Base-by-base conservation (phyloP, 1,140 invertebrate species). In the Trachymyrmex septentrionalis region DNA sequence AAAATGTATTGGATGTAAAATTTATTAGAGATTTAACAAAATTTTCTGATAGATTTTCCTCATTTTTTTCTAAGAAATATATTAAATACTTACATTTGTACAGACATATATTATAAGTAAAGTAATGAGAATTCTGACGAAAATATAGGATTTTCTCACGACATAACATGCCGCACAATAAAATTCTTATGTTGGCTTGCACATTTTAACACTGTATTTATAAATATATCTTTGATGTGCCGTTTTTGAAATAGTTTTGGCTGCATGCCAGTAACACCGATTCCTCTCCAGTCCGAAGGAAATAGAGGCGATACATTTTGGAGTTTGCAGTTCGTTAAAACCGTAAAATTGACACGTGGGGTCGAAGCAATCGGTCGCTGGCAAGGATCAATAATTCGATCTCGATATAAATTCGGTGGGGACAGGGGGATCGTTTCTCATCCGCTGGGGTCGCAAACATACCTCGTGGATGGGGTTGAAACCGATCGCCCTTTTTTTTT, bases 351-450 rank as follows among this genome's bases (percentile, higher is more conserved):
- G 89, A 87, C 89, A 88, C 89, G 91, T 91, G 87, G 91, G 92
- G 89, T 88, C 90, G 91, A 86, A 81, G 91, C 87, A 86, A 87
- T 84, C 92, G 89, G 87, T 86, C 86, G 86, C 73, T 63, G 72
- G 86, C 90, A 89, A 92, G 91, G 90, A 94, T 93, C 93, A 93
- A 92, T 93, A 93, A 93, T 94, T 93, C 93, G 93, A 94, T 94
- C 92, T 91, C 90, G 93, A 93, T 93, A 94, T 93, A 94, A 93
- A 94, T 94, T 93, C 93, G 90, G 88, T 86, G 86, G 86, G 90
- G 90, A 92, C 92, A 86, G 90, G 90, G 88, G 92, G 89, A 93
- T 94, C 93, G 93, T 95, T 94, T 93, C 92, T 94, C 93, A 94
- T 92, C 92, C 92, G 90, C 66, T 84, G 89, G 94, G 93, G 93